These are phyloP conservation scores for Asobara japonica DNA, from an alignment of 1,140 invertebrate genomes.

Conservation along the genomic window DNA sequence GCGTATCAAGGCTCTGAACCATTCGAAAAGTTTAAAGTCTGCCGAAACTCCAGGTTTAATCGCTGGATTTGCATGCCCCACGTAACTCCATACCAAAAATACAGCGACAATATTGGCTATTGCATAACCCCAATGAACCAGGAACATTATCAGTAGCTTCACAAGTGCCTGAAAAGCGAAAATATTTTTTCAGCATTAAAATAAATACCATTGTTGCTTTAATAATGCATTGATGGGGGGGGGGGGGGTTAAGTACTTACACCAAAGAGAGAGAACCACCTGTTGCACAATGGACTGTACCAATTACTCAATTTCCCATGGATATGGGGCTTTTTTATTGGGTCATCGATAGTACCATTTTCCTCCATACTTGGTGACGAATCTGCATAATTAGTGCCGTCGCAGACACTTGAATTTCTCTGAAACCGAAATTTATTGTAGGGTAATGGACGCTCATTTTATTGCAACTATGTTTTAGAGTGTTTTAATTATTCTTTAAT, in stretches of 20 bases:
- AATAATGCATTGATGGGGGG: background rate
- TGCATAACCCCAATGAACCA: constrained; percentile 93
- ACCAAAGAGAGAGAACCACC: constrained; percentile 91
- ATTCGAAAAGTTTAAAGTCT: constrained; percentile 87
- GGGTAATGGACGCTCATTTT: background rate
- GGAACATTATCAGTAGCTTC: constrained; percentile 90
- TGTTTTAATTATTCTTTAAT: too few relatives aligned
- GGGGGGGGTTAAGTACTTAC: too few relatives aligned
- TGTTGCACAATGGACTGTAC: constrained; percentile 92
- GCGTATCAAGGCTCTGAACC: constrained; percentile 80
- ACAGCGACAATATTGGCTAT: constrained; percentile 82
- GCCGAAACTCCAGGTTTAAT: constrained; percentile 90
- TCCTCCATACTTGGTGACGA: constrained; percentile 62
- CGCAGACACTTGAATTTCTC: constrained; percentile 57
- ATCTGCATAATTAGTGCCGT: constrained; percentile 56
- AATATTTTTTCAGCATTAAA: constrained; percentile 42
- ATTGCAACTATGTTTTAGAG: too few relatives aligned
- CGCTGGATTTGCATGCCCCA: constrained; percentile 92
- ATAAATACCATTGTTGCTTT: constrained; percentile 28
- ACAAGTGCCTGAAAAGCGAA: constrained; percentile 75
- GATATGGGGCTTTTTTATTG: constrained; percentile 73
- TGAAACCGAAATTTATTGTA: constrained; percentile 34
- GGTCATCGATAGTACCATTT: constrained; percentile 47
- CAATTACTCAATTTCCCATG: constrained; percentile 90
- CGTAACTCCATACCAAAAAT: constrained; percentile 91